Evolutionary conservation across 2,797 vertebrate species (phyloP), one percentile per base, ranked within the genome.

Genomic region (Sebastolobus altivelis): DNA sequence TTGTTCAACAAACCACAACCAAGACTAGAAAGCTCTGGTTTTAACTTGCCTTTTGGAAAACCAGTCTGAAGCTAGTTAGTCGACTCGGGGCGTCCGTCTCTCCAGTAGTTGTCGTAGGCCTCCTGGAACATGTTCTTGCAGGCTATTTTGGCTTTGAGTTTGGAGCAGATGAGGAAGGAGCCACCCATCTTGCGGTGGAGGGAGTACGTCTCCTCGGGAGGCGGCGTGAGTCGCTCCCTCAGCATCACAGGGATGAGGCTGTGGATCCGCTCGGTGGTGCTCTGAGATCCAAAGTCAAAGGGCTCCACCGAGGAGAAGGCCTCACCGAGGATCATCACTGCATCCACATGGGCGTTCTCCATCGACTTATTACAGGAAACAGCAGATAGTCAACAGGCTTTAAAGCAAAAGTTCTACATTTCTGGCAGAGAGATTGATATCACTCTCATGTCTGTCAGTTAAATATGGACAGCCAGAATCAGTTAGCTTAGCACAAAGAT

Each of bases 171-270:
- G 87, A 99, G 98, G 93, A 99, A 99, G 67, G 98, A 98, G 75
- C 98, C 98, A 0, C 97, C 98, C 98, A 99, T 99, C 95, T 99
- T 99, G 31, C 98, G 95, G 91, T 99, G 98, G 65, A 99, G 97
- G 2, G 98, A 99, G 89, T 99, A 99, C 63, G 98, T 99, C 88
- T 99, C 98, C 87, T 98, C 97, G 0, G 98, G 98, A 0, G 98
- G 98, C 3, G 98, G 98, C 2, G 97, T 77, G 3, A 99, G 97
- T 1, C 98, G 95, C 79, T 99, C 97, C 87, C 94, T 97, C 91
- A 99, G 94, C 98, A 99, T 99, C 82, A 99, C 79, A 0, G 98
- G 98, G 75, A 99, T 97, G 74, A 99, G 96, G 79, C 88, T 94
- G 77, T 99, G 98, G 93, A 99, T 98, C 72, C 97, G 96, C 91